Conservation (phyloP, 1,140 invertebrate genomes). For the Cydia amplana region DNA sequence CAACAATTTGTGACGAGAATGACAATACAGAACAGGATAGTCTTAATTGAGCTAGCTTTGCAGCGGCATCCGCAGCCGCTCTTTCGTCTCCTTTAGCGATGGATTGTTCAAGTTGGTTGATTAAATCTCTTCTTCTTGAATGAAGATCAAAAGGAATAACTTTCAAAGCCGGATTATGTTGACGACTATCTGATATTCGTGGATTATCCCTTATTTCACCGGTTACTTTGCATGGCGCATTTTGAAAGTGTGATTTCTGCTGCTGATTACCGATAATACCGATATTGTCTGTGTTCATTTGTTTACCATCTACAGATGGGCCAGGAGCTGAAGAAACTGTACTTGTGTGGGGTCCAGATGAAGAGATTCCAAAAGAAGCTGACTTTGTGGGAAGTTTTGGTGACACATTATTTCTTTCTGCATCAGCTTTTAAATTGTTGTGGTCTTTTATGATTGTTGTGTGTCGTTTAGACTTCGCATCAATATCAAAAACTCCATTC, state of each 20-base stretch:
- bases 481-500: neutral
- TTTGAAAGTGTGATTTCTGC: neutral
- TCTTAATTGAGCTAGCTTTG: constrained; percentile 65
- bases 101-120: constrained; percentile 70
- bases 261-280: neutral
- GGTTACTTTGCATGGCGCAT: neutral
- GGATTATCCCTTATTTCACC: neutral
- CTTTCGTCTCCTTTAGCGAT: constrained; percentile 69
- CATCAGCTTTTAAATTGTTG: neutral
- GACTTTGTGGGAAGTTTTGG: neutral
- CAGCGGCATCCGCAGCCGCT: constrained; percentile 67
- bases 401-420: neutral
- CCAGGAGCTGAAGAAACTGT: neutral
- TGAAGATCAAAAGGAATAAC: constrained; percentile 47
- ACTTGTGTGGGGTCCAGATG: neutral
- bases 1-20: constrained; percentile 70
- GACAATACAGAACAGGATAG: constrained; percentile 71
- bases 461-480: neutral
- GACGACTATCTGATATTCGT: constrained; percentile 5
- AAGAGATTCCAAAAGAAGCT: neutral
- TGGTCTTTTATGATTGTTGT: neutral
- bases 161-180: constrained; percentile 5
- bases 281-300: neutral
- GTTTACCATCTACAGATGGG: neutral
- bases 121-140: constrained; percentile 58